phyloP scores from a whole-genome alignment of 2,888 invertebrate species.

The Venusia cambrica region DNA sequence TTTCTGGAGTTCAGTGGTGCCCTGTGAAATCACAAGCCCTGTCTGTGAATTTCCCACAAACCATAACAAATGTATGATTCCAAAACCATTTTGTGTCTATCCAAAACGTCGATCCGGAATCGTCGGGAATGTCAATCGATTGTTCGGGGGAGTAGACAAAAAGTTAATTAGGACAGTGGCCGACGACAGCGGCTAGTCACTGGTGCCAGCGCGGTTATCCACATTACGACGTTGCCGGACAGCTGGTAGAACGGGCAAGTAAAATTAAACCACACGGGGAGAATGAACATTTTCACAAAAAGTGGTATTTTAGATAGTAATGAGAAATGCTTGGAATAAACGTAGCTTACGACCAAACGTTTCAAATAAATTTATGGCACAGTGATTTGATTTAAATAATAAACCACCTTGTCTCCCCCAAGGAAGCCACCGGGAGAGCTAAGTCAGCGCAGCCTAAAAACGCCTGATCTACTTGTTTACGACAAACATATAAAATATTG shows the following conservation, averaged over 20 bases:
- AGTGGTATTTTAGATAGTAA: too few relatives aligned
- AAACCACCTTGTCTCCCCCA: too few relatives aligned
- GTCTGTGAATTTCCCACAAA: constrained; percentile 33
- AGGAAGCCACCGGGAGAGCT: too few relatives aligned
- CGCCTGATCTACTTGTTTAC: too few relatives aligned
- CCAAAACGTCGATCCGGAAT: constrained; percentile 40
- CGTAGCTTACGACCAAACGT: too few relatives aligned
- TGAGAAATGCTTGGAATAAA: too few relatives aligned
- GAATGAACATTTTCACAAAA: too few relatives aligned
- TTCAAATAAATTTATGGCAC: too few relatives aligned
- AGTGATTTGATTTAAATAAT: too few relatives aligned
- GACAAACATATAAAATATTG: too few relatives aligned
- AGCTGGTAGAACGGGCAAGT: constrained; percentile 1
- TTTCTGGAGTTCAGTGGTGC: too few relatives aligned
- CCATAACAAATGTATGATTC: constrained; percentile 30
- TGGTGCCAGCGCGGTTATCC: constrained; percentile 21
- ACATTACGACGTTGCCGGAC: constrained; percentile 16
- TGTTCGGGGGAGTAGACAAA: constrained; percentile 59
- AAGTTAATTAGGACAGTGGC: constrained; percentile 70
- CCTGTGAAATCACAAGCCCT: constrained; percentile 27
- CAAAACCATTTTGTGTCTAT: constrained; percentile 38
- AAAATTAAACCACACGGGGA: constrained; percentile 7
- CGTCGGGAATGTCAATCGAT: constrained; percentile 58
- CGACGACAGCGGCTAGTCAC: constrained; percentile 43
- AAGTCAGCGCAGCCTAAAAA: too few relatives aligned